These are phyloP conservation scores for Heloderma charlesbogerti DNA, from an alignment of 2,113 vertebrate species.

Conservation along the genomic window DNA sequence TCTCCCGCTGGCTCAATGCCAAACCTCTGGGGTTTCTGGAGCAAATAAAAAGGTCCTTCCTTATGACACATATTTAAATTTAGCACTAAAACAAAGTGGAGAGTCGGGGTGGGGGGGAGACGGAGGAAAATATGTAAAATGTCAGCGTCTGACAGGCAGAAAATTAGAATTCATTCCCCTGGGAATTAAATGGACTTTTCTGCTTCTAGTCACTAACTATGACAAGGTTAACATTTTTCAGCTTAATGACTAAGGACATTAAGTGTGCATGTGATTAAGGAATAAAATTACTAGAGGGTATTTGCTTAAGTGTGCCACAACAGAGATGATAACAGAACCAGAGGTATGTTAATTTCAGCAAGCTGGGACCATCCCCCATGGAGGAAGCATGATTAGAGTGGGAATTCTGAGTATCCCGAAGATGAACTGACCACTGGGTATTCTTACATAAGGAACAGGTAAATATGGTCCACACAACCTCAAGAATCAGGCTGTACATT, in stretches of 20 bases:
- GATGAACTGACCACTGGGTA: background rate
- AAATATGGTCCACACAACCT: background rate
- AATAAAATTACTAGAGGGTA: constrained; percentile 65
- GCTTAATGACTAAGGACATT: constrained; percentile 75
- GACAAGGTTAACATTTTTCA: constrained; percentile 79
- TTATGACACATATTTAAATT: constrained; percentile 69
- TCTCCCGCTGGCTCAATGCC: background rate
- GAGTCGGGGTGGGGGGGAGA: constrained; percentile 9
- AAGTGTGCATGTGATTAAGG: constrained; percentile 65
- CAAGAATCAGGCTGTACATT: background rate
- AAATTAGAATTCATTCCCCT: constrained; percentile 75
- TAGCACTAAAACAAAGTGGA: constrained; percentile 61
- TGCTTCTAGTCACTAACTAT: constrained; percentile 75
- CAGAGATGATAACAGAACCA: constrained; percentile 50
- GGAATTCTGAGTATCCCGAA: background rate
- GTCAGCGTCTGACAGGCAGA: constrained; percentile 78
- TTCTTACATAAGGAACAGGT: background rate
- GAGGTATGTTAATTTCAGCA: constrained; percentile 19
- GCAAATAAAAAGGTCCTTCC: constrained; percentile 63
- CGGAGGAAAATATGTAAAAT: constrained; percentile 75
- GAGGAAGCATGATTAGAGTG: background rate
- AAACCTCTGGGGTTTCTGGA: constrained; percentile 61
- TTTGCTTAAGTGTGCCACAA: constrained; percentile 55
- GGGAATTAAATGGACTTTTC: constrained; percentile 73
- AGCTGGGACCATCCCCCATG: background rate